Base-by-base conservation (phyloP, 2,888 invertebrate species). In the Drosophila pseudotalamancana region DNA sequence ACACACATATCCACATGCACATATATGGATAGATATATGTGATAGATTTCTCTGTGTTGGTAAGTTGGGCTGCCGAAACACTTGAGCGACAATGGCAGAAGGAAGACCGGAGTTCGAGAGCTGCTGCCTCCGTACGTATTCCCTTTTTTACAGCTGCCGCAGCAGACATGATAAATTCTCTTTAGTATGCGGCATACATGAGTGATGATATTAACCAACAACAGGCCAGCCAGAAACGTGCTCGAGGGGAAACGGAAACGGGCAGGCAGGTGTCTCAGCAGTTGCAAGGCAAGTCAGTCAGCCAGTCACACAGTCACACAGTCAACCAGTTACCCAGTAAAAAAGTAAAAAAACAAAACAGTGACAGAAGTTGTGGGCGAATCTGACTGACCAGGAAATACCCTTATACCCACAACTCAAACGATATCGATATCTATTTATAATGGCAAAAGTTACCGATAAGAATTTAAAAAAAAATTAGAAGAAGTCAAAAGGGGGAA, bases 131-230 rank as follows among this genome's bases (percentile, higher is more conserved):
- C 16, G 27, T 29, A 29, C 39, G 27, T 27, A 19, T 19, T 45
- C 37, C 23, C 64, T 59, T 66, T 73, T 61, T 61, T 56, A 45
- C 39, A 49, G 70, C 67, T 50, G 74, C 81, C 77, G 77, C 87
- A 77, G 69, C 74, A 87, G 87, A 80, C 80, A 89, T 86, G 89
- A 88, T 88, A 82, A 88, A 88, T 88, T 88, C 88, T 79, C 80
- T 84, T 88, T 80, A 86, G 88, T 82, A 88, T 88, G 88, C 88
- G 88, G 81, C 84, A 75, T 81, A 87, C 88, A 87, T 86, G 86
- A 87, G 88, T 87, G 87, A 88, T 88, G 88, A 88, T 88, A 87
- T 83, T 86, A 87, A 83, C 80, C 87, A 74, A 73, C 75, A 87
- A 87, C 71, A 71, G 66, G 67, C 49, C 54, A 54, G 43, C 23